phyloP scores from a whole-genome alignment of 2,113 vertebrate species.

The Tetrax tetrax region DNA sequence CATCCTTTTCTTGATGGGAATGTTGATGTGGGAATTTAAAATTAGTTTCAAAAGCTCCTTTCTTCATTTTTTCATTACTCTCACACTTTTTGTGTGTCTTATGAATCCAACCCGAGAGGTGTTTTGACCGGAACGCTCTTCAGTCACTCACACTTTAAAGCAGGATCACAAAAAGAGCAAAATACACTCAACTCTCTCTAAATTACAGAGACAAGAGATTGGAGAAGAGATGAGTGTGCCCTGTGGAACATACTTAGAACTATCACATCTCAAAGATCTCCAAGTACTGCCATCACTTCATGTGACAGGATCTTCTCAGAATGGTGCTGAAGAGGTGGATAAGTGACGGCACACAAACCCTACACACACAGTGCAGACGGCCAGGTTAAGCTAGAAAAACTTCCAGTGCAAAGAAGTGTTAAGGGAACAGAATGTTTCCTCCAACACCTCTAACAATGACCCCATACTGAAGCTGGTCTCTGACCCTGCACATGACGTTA shows the following conservation, averaged over 20 bases:
- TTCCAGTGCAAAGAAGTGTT: neutral
- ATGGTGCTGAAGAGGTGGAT: neutral
- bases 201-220: neutral
- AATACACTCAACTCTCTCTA: neutral
- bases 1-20: neutral
- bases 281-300: fast-evolving
- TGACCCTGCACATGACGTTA: neutral
- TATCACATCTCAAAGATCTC: neutral
- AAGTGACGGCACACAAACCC: neutral
- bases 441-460: neutral
- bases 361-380: neutral
- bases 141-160: neutral
- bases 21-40: neutral
- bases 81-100: neutral
- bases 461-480: fast-evolving
- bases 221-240: neutral
- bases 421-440: neutral
- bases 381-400: neutral
- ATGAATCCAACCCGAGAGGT: neutral
- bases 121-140: neutral
- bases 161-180: neutral
- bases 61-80: neutral
- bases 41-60: neutral
- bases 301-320: neutral
- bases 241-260: neutral